phyloP scores from a whole-genome alignment of 2,797 vertebrate species.

The Syndactyla subalaris region DNA sequence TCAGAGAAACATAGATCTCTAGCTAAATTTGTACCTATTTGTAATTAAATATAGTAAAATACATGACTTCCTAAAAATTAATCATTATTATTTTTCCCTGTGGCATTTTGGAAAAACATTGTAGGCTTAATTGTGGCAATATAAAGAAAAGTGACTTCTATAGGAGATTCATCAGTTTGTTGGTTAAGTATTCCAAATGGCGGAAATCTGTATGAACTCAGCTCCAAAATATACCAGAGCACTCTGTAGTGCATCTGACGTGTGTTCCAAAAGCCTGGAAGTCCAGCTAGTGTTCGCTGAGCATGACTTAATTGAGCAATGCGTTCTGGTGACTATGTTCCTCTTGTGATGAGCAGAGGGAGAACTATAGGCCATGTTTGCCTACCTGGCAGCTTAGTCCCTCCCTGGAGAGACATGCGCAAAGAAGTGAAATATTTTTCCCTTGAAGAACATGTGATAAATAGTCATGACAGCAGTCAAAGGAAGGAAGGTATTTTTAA shows the following conservation, averaged over 20 bases:
- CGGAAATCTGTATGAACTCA: not conserved
- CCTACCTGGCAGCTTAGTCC: not conserved
- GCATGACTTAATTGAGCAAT: fast-evolving
- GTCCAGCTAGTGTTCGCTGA: not conserved
- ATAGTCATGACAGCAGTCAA: not conserved
- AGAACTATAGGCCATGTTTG: not conserved
- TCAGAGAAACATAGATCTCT: not conserved
- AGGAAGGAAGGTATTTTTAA: conserved; percentile 25
- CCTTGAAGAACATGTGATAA: not conserved
- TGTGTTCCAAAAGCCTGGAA: not conserved
- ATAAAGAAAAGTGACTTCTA: not conserved
- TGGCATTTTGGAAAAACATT: not conserved
- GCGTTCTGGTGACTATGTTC: not conserved
- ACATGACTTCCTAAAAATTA: not conserved
- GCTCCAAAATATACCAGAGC: not conserved
- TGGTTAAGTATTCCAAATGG: not conserved
- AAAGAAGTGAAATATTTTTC: not conserved
- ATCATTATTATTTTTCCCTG: not conserved
- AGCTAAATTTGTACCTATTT: not conserved
- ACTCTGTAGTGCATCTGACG: not conserved
- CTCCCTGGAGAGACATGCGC: not conserved
- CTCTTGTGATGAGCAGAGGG: not conserved
- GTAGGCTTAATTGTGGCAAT: not conserved
- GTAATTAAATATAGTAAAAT: not conserved
- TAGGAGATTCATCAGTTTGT: fast-evolving